Conservation (phyloP, 1,140 invertebrate genomes). For the Batillaria attramentaria region DNA sequence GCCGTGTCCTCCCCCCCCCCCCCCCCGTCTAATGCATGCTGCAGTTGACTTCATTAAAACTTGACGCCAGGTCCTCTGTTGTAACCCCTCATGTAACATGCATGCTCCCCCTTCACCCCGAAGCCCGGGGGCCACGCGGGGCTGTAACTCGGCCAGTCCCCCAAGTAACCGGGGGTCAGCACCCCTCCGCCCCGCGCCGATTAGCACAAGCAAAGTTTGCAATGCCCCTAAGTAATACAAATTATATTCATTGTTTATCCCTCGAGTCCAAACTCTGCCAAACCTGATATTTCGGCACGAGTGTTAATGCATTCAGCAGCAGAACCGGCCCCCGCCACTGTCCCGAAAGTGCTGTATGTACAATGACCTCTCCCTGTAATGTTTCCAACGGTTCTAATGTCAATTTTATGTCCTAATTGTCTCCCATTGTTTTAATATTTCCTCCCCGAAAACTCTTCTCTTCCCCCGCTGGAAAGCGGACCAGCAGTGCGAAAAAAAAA, state of each 20-base stretch:
- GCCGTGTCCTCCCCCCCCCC: slow-evolving; percentile 3
- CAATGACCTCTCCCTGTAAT: slow-evolving; percentile 13
- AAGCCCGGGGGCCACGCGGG: background rate
- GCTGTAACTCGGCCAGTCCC: background rate
- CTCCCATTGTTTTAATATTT: slow-evolving; percentile 7
- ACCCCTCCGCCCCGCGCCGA: slow-evolving; percentile 12
- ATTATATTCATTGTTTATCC: slow-evolving; percentile 33
- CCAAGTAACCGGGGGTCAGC: background rate
- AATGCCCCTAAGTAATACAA: slow-evolving; percentile 24
- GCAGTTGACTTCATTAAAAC: slow-evolving; percentile 29
- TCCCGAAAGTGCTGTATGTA: slow-evolving; percentile 21
- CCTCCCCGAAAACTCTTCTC: too few relatives aligned
- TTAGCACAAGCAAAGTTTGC: slow-evolving; percentile 22
- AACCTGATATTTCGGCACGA: slow-evolving; percentile 22
- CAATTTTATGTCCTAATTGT: background rate
- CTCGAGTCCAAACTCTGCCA: slow-evolving; percentile 16
- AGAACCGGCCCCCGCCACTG: slow-evolving; percentile 22
- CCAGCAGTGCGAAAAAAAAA: background rate
- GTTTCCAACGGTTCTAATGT: background rate
- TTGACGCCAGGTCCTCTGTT: slow-evolving; percentile 2
- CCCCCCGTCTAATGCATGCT: background rate
- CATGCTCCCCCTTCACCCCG: slow-evolving; percentile 19
- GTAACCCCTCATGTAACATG: slow-evolving; percentile 29
- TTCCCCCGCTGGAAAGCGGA: background rate
- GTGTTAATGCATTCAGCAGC: slow-evolving; percentile 24